Evolutionary conservation across 2,888 invertebrate species (phyloP).

Genomic region (Zhengitettix transpicula): DNA sequence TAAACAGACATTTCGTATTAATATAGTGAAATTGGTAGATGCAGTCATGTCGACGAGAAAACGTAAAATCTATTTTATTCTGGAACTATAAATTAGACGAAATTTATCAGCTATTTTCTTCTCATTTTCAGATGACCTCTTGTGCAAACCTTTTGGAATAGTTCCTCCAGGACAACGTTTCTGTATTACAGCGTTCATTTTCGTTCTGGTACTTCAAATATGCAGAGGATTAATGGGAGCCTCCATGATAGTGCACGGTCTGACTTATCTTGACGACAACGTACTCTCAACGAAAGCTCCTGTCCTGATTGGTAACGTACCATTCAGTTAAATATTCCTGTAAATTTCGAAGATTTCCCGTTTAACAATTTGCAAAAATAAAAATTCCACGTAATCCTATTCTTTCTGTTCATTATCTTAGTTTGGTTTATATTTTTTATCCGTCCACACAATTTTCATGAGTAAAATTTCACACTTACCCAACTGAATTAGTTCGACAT

Average conservation of each 20-base stretch:
- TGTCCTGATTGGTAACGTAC: slow-evolving; percentile 25
- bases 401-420: too few relatives aligned
- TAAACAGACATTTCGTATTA: too few relatives aligned
- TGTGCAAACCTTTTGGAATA: background rate
- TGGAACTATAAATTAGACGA: too few relatives aligned
- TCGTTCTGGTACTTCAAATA: slow-evolving; percentile 33
- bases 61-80: too few relatives aligned
- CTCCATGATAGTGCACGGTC: slow-evolving; percentile 35
- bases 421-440: too few relatives aligned
- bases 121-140: background rate
- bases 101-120: too few relatives aligned
- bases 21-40: background rate
- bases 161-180: too few relatives aligned
- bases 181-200: slow-evolving; percentile 22
- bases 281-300: slow-evolving; percentile 32
- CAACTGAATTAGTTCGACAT: background rate
- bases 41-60: too few relatives aligned
- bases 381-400: too few relatives aligned
- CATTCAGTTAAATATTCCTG: background rate
- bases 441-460: background rate
- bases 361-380: too few relatives aligned
- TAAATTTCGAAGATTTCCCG: too few relatives aligned
- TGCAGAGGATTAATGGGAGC: slow-evolving; percentile 29
- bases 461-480: too few relatives aligned
- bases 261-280: slow-evolving; percentile 45